Percentiles rank a stretch among this genome's conserved stretches.
phyloP scores from a whole-genome alignment of 2,113 vertebrate species.

The Scolopax mira region DNA sequence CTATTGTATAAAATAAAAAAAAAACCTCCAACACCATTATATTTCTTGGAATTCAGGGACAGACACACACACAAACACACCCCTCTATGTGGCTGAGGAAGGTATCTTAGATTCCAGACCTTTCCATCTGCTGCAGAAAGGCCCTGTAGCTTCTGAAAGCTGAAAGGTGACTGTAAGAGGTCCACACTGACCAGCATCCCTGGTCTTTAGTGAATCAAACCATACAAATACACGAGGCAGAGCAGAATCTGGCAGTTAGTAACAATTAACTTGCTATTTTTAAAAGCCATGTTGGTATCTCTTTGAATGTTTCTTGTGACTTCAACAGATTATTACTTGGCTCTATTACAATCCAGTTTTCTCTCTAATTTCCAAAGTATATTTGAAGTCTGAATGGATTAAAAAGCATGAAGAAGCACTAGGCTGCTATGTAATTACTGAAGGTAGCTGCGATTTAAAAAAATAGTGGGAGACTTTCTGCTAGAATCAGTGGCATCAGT shows the following conservation, averaged over 20 bases:
- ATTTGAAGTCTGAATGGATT: background rate
- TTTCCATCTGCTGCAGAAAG: background rate
- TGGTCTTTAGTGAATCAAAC: background rate
- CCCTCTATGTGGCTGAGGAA: background rate
- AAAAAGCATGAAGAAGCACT: background rate
- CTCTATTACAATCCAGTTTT: background rate
- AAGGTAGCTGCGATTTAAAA: background rate
- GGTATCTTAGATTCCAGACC: background rate
- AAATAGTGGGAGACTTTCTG: background rate
- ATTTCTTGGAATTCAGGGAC: background rate
- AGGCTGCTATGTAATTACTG: background rate
- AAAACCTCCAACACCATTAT: background rate
- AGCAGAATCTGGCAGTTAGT: background rate
- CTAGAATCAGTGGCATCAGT: background rate
- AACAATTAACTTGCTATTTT: background rate
- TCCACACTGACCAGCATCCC: background rate
- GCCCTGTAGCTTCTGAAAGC: background rate
- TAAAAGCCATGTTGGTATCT: background rate
- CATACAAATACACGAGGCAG: background rate
- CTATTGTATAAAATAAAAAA: background rate
- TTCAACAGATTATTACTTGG: background rate
- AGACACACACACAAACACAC: rapidly evolving
- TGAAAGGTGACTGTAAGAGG: background rate
- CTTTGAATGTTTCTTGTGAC: background rate
- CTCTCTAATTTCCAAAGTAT: background rate